A percentile compares a stretch with the other conserved stretches of the same genome.
Evolutionary conservation across 2,888 invertebrate genomes (phyloP).

Genomic region (Sphaerophoria rueppellii): DNA sequence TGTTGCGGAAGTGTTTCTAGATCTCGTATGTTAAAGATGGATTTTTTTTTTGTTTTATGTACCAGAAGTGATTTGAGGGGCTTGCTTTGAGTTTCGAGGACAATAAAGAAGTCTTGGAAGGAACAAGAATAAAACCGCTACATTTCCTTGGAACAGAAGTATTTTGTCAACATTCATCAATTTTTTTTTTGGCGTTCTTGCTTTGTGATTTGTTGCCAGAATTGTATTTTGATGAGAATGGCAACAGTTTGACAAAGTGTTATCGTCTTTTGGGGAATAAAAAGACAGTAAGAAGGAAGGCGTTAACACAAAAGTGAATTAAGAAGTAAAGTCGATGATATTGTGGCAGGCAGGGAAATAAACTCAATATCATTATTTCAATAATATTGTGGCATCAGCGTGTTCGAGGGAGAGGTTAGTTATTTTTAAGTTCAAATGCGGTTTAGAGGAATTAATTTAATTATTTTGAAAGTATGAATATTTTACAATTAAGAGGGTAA

Average conservation of each 20-base stretch:
- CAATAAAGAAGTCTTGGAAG: slow-evolving; percentile 21
- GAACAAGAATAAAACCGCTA: slow-evolving; percentile 6
- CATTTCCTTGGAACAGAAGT: slow-evolving; percentile 15
- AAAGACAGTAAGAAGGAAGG: too few species aligned
- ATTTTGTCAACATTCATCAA: slow-evolving; percentile 15
- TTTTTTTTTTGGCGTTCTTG: neutral
- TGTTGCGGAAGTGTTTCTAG: slow-evolving; percentile 32
- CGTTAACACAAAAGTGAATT: too few species aligned
- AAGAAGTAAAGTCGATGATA: too few species aligned
- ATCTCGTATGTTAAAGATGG: slow-evolving; percentile 23
- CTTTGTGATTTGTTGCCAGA: neutral
- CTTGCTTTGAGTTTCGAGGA: neutral
- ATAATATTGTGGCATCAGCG: too few species aligned
- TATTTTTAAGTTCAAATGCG: too few species aligned
- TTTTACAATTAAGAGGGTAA: too few species aligned
- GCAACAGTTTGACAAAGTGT: neutral
- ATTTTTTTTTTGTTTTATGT: neutral
- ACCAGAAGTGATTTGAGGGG: slow-evolving; percentile 7
- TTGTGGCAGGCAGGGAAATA: too few species aligned
- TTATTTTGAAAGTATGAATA: too few species aligned
- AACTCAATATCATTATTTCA: too few species aligned
- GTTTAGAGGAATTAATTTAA: too few species aligned
- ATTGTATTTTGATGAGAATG: neutral
- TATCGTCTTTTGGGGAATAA: neutral
- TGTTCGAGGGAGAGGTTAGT: too few species aligned